Percentiles rank a stretch among this genome's conserved stretches.
These are phyloP conservation scores for Nansenia antarctica DNA, from an alignment of 2,113 vertebrate genomes.

Conservation along the genomic window DNA sequence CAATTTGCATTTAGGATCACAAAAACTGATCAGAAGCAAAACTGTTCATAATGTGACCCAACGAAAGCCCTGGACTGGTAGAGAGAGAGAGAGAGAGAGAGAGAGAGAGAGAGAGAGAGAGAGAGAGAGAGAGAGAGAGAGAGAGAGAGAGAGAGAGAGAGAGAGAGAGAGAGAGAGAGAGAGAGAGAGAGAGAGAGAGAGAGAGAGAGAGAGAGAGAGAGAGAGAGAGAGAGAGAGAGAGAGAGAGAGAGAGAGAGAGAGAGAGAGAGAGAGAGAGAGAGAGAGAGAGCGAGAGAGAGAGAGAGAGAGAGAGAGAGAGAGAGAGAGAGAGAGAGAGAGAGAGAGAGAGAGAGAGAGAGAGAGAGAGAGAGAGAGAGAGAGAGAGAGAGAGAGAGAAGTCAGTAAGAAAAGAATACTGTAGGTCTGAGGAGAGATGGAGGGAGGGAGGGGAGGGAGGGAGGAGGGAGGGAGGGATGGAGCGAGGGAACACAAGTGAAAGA, in stretches of 20 bases:
- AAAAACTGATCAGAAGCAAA: constrained; percentile 52
- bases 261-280: background rate
- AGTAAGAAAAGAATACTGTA: too few species aligned
- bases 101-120: too few species aligned
- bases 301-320: too few species aligned
- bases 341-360: too few species aligned
- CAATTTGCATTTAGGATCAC: constrained; percentile 70
- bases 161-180: too few species aligned
- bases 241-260: too few species aligned
- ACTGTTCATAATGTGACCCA: constrained; percentile 54
- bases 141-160: too few species aligned
- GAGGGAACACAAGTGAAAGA: background rate
- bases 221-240: background rate
- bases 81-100: background rate
- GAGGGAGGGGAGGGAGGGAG: background rate
- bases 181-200: too few species aligned
- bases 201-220: background rate
- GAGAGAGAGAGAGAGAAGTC: too few species aligned
- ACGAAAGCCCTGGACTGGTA: background rate
- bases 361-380: background rate
- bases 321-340: too few species aligned
- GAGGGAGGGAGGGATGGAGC: background rate
- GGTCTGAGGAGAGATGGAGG: too few species aligned
- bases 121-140: too few species aligned
- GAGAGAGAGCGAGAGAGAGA: background rate